A percentile compares a stretch with the other conserved stretches of the same genome.
phyloP scores from a whole-genome alignment of 2,888 invertebrate species.

The Bombyx huttoni region DNA sequence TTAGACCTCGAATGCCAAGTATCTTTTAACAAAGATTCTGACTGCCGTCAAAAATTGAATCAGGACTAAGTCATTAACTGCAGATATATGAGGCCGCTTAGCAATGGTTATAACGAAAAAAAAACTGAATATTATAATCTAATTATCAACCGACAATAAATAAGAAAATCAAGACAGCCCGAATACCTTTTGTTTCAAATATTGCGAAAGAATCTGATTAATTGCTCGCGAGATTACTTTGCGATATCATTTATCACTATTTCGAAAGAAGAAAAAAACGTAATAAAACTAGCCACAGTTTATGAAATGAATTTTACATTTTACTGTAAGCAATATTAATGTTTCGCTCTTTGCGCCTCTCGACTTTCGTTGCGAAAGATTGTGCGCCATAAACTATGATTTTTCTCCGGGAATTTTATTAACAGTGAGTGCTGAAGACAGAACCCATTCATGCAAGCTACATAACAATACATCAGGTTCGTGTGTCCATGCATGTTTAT shows the following conservation, averaged over 20 bases:
- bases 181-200: background rate
- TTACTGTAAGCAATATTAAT: conserved; percentile 55
- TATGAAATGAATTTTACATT: conserved; percentile 42
- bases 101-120: no score
- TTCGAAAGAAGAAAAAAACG: background rate
- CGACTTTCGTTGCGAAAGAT: conserved; percentile 47
- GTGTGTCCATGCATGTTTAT: no score
- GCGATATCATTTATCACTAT: background rate
- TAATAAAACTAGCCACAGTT: conserved; percentile 8
- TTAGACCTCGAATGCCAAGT: no score
- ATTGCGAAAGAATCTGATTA: background rate
- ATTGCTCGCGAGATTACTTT: background rate
- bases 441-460: conserved; percentile 5
- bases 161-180: background rate
- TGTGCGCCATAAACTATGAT: conserved; percentile 60
- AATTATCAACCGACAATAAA: background rate
- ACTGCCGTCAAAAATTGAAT: no score
- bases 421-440: conserved; percentile 40
- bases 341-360: conserved; percentile 23
- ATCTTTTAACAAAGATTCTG: no score
- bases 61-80: no score
- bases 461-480: no score
- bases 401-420: conserved; percentile 57
- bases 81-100: no score
- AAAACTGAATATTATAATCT: background rate